A percentile compares a stretch with the other conserved stretches of the same genome.
Evolutionary conservation across 92 coral and sea anemone species (phyloP).

Genomic region (Pocillopora meandrina): DNA sequence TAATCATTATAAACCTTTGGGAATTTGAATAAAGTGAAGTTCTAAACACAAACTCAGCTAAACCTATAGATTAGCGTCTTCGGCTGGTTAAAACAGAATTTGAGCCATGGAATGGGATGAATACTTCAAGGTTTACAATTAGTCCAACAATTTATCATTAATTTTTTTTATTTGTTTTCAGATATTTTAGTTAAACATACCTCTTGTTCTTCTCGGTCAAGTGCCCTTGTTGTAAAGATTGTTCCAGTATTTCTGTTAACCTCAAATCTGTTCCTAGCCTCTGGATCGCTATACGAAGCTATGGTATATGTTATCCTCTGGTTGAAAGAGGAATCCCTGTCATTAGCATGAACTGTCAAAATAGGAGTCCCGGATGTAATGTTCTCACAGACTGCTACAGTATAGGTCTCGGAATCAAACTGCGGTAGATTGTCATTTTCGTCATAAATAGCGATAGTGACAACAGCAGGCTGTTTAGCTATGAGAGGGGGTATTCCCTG

Average conservation of each 20-base stretch:
- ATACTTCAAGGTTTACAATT: too few species aligned
- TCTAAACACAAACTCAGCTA: too few species aligned
- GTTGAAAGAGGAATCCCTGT: slow-evolving; percentile 31
- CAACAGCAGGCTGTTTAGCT: slow-evolving; percentile 36
- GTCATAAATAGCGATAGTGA: slow-evolving; percentile 37
- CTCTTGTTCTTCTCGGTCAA: slow-evolving; percentile 58
- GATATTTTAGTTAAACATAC: slow-evolving; percentile 1
- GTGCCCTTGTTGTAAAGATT: slow-evolving; percentile 34
- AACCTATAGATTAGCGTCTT: too few species aligned
- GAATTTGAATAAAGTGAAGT: too few species aligned
- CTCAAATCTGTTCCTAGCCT: slow-evolving; percentile 26
- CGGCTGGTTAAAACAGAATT: too few species aligned
- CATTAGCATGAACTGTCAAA: slow-evolving; percentile 46
- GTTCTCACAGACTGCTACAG: slow-evolving; percentile 46
- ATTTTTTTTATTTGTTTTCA: too few species aligned
- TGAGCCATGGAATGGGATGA: too few species aligned
- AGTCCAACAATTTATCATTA: too few species aligned
- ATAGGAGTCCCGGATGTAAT: slow-evolving; percentile 39
- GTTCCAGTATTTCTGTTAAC: slow-evolving; percentile 41
- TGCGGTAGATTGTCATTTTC: slow-evolving; percentile 46
- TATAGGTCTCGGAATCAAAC: slow-evolving; percentile 47
- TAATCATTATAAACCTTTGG: too few species aligned
- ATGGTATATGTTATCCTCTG: slow-evolving; percentile 32
- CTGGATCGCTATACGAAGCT: slow-evolving; percentile 37
- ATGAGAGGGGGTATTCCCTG: slow-evolving; percentile 41